Conservation (phyloP, 2,797 vertebrate genomes). For the Acrossocheilus wenchowensis region DNA sequence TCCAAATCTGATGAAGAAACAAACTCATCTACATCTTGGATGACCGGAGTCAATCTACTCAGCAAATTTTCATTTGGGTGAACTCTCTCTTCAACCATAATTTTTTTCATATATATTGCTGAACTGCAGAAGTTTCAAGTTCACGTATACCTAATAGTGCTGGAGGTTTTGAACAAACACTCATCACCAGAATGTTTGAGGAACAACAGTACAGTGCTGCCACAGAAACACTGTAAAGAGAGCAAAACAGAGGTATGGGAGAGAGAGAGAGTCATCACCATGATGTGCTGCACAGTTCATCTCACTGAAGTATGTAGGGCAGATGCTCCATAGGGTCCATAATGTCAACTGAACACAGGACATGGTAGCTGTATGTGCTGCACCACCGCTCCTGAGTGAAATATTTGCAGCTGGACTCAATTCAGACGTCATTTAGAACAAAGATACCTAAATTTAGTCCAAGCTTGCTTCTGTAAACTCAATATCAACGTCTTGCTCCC, state of each 20-base stretch:
- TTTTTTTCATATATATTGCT: background rate
- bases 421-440: background rate
- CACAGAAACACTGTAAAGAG: background rate
- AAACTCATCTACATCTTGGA: background rate
- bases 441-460: conserved; percentile 20
- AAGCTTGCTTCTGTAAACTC: background rate
- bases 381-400: background rate
- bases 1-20: background rate
- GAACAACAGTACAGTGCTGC: background rate
- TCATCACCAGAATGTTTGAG: background rate
- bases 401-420: conserved; percentile 15
- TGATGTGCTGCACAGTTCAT: conserved; percentile 14
- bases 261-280: background rate
- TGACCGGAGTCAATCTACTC: background rate
- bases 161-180: background rate
- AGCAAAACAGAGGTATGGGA: conserved; percentile 4
- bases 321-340: conserved; percentile 22
- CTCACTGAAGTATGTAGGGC: conserved; percentile 32
- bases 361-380: background rate
- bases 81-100: background rate
- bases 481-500: background rate
- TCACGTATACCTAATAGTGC: background rate
- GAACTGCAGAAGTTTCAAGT: background rate
- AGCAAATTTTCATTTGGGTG: background rate
- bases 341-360: background rate